Conservation (phyloP, 23 tunicate genomes). For the Aplidium turbinatum region DNA sequence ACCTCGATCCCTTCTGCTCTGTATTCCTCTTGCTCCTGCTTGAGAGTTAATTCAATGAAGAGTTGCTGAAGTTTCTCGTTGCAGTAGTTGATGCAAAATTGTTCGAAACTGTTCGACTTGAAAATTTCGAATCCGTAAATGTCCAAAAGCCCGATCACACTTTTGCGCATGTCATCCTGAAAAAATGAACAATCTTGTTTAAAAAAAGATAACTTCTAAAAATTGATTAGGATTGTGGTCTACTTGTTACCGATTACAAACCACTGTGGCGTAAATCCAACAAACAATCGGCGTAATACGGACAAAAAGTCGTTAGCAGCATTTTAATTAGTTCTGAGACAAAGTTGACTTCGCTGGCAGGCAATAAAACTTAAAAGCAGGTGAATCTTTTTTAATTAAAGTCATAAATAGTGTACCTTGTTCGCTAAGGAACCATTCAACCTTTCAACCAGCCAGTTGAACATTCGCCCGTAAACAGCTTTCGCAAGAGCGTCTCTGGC, state of each 20-base stretch:
- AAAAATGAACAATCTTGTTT: too few relatives aligned
- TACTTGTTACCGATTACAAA: too few relatives aligned
- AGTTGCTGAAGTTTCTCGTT: constrained; percentile 99
- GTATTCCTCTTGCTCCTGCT: constrained; percentile 99
- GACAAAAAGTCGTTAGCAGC: too few relatives aligned
- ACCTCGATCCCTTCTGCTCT: constrained; percentile 93
- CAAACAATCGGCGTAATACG: too few relatives aligned
- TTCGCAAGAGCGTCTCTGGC: constrained; percentile 92
- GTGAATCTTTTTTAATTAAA: too few relatives aligned
- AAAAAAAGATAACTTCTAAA: too few relatives aligned
- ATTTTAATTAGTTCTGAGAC: too few relatives aligned
- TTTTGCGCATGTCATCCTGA: constrained; percentile 55
- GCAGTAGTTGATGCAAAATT: constrained; percentile 97
- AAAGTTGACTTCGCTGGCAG: too few relatives aligned
- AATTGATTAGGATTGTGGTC: too few relatives aligned
- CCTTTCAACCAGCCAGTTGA: constrained; percentile 86
- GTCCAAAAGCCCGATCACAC: constrained; percentile 91
- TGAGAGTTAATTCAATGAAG: constrained; percentile 95
- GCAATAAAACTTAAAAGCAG: too few relatives aligned
- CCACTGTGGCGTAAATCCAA: too few relatives aligned
- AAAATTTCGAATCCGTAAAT: constrained; percentile 99
- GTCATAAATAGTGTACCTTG: too few relatives aligned
- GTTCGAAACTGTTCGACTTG: constrained; percentile 91
- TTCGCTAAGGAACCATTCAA: constrained; percentile 67
- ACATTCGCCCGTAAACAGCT: constrained; percentile 96